Base-by-base conservation (phyloP, 2,113 vertebrate species). In the Brachyistius frenatus region DNA sequence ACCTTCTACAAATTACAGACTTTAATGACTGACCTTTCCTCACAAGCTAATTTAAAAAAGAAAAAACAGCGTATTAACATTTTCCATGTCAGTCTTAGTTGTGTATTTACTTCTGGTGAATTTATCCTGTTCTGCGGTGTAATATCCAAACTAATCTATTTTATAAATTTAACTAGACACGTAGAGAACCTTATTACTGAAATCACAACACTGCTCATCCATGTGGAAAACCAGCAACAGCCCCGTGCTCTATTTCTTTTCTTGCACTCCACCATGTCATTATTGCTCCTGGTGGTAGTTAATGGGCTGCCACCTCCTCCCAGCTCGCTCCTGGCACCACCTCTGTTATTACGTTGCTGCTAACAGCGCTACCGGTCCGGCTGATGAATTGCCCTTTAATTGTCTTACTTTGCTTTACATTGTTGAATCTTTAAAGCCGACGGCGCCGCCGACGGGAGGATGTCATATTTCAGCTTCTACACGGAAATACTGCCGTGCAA, bases 261-360 rank as follows among this genome's bases (percentile, higher is more conserved):
- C 23, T 23, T 23, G 23, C 23, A 23, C 31, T 67, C 53, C 10
- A 70, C 53, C 64, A 7, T 76, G 77, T 81, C 75, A 75, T 88
- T 80, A 71, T 5, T 73, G 78, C 75, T 83, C 13, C 52, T 72
- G 68, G 72, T 80, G 80, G 32, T 60, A 23, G 67, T 86, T 86
- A 84, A 84, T 84, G 80, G 73, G 72, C 77, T 69, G 74, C 84
- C 81, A 80, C 80, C 65, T 83, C 79, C 82, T 76, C 84, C 62
- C 86, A 73, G 87, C 65, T 52, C 54, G 71, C 81, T 73, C 58
- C 68, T 64, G 79, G 86, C 79, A 72, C 62, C 67, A 53, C 76
- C 81, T 76, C 52, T 44, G 66, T 85, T 78, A 86, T 70, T 80
- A 73, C 0, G 2, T 52, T 63, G 67, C 46, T 35, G 54, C 57